phyloP scores from a whole-genome alignment of 2,888 invertebrate species.

The Tenthredo scrophulariae region DNA sequence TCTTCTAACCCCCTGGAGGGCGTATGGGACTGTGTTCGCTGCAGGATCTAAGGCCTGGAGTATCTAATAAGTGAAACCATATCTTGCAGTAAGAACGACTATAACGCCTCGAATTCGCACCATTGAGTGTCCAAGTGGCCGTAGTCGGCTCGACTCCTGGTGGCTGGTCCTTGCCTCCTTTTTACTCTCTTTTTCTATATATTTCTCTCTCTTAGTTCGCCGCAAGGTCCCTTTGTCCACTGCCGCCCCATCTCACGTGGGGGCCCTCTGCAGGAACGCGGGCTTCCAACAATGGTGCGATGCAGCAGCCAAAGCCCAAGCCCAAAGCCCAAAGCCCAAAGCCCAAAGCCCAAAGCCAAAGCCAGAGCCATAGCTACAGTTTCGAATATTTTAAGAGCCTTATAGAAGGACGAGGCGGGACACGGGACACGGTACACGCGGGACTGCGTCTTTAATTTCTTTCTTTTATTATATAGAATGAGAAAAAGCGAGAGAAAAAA shows the following conservation, averaged over 20 bases:
- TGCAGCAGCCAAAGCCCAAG: background rate
- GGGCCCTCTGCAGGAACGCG: slow-evolving; percentile 40
- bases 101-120: slow-evolving; percentile 76
- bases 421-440: slow-evolving; percentile 27
- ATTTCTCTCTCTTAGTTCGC: slow-evolving; percentile 55
- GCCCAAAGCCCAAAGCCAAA: background rate
- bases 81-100: background rate
- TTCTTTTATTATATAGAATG: slow-evolving; percentile 59
- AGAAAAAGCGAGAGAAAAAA: background rate
- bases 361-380: slow-evolving; percentile 44
- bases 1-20: background rate
- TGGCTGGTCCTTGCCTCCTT: slow-evolving; percentile 31
- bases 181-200: slow-evolving; percentile 56
- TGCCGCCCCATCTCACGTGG: slow-evolving; percentile 48
- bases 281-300: slow-evolving; percentile 23
- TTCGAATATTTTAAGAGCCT: slow-evolving; percentile 67
- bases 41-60: background rate
- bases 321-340: background rate
- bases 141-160: slow-evolving; percentile 59
- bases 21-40: background rate
- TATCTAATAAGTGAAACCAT: slow-evolving; percentile 23
- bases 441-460: slow-evolving; percentile 66
- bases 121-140: slow-evolving; percentile 76
- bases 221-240: slow-evolving; percentile 41
- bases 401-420: slow-evolving; percentile 60